phyloP scores from a whole-genome alignment of 2,888 invertebrate species.

The Pollenia griseotomentosa region DNA sequence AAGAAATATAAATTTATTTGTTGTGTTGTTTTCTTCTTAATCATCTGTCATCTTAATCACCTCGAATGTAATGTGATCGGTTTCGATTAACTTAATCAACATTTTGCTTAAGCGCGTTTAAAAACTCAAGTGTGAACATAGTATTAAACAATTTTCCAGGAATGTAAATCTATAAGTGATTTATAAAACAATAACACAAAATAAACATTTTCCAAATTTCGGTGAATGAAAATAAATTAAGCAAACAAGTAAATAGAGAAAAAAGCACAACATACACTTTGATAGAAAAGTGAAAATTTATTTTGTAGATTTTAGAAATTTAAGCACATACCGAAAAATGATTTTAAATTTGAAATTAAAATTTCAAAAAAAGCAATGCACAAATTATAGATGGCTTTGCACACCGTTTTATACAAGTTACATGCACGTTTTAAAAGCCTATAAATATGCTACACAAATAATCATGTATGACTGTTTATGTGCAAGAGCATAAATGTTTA shows the following conservation, averaged over 20 bases:
- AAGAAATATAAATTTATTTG: too few relatives aligned
- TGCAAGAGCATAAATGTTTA: not conserved
- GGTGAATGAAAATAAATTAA: slow-evolving; percentile 1
- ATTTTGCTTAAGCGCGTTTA: too few relatives aligned
- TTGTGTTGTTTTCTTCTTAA: too few relatives aligned
- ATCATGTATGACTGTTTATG: not conserved
- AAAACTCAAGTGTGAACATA: too few relatives aligned
- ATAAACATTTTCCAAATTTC: not conserved
- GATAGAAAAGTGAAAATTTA: not conserved
- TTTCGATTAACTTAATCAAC: too few relatives aligned
- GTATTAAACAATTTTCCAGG: too few relatives aligned
- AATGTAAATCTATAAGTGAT: too few relatives aligned
- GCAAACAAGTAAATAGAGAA: not conserved
- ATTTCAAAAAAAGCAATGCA: not conserved
- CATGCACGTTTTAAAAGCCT: not conserved
- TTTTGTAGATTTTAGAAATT: slow-evolving; percentile 12
- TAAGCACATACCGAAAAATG: slow-evolving; percentile 8
- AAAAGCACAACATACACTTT: not conserved
- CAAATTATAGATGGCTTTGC: not conserved
- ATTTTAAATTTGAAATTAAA: not conserved
- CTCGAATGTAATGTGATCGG: too few relatives aligned
- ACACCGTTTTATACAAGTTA: not conserved
- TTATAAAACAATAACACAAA: too few relatives aligned
- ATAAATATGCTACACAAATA: not conserved
- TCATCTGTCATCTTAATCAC: too few relatives aligned